phyloP scores from a whole-genome alignment of 2,797 vertebrate species.

The Neosilurus mollespiculum region DNA sequence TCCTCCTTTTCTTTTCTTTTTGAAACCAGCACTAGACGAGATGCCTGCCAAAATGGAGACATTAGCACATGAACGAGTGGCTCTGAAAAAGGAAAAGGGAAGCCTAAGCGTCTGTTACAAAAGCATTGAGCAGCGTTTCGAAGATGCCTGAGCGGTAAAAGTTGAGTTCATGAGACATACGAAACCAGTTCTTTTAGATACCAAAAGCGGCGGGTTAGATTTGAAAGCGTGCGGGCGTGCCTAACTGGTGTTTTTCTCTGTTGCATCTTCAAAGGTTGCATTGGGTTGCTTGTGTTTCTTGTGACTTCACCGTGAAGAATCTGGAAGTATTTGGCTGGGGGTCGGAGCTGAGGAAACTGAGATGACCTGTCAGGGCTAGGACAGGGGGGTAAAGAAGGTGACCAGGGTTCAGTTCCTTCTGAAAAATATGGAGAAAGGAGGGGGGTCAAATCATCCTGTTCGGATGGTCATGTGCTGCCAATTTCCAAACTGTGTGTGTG shows the following conservation, averaged over 20 bases:
- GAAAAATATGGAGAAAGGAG: constrained; percentile 30
- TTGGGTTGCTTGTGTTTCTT: background rate
- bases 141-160: background rate
- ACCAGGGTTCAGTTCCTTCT: constrained; percentile 44
- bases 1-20: constrained; percentile 45
- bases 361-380: constrained; percentile 40
- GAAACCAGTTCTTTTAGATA: background rate
- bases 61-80: constrained; percentile 80
- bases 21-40: constrained; percentile 75
- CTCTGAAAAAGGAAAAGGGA: constrained; percentile 57
- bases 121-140: background rate
- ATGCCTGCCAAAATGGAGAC: constrained; percentile 74
- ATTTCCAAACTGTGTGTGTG: constrained; percentile 3
- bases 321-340: constrained; percentile 4
- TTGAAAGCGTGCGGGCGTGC: background rate
- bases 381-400: constrained; percentile 28
- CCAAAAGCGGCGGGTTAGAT: background rate
- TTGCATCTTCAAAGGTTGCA: background rate
- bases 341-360: constrained; percentile 31
- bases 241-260: background rate
- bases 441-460: constrained; percentile 15
- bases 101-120: background rate
- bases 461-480: constrained; percentile 16
- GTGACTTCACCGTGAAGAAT: background rate
- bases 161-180: background rate